Evolutionary conservation across 2,113 vertebrate species (phyloP), one percentile per base, ranked within the genome.

Genomic region (Syrrhaptes paradoxus): DNA sequence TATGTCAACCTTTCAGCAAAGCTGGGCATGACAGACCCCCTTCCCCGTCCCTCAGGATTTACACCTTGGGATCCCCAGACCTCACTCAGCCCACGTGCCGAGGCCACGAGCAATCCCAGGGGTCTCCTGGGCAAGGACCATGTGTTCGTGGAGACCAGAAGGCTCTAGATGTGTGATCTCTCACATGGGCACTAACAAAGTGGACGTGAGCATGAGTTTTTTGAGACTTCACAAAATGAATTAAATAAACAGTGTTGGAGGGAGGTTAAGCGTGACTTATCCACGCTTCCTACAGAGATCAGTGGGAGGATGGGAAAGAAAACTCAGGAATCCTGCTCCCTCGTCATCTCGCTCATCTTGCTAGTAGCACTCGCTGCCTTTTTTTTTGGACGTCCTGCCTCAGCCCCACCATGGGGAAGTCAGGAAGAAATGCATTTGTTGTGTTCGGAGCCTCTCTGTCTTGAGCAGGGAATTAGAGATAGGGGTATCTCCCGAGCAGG

Each of bases 61-160:
- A 32, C 18, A 14, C 32, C 6, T 24, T 68, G 41, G 28, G 31
- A 28, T 55, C 16, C 34, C 41, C 43, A 77, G 68, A 43, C 18
- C 25, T 67, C 0, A 0, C 20, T 73, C 70, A 80, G 41, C 41
- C n/a, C 66, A 45, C 0, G 4, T 63, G 45, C 52, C 2, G 1
- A 72, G 45, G 55, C 34, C 62, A 59, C 20, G 36, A 36, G n/a
- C 14, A 43, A 9, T 45, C 66, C 28, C 61, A 31, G 75, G 36
- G 13, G n/a, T 22, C 11, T 61, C 51, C 28, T 79, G 5, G 20
- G 21, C 52, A 57, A 61, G n/a, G 49, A 29, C 28, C 5, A 0
- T 2, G 0, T 1, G 0, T 26, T 62, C 78, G 62, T 0, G 0
- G 43, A 52, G 67, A 72, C 0, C 4, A 68, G 51, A 43, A 76